A percentile compares a stretch with the other conserved stretches of the same genome.
Conservation (phyloP, 2,797 vertebrate species). For the Sebastes oblongus region DNA sequence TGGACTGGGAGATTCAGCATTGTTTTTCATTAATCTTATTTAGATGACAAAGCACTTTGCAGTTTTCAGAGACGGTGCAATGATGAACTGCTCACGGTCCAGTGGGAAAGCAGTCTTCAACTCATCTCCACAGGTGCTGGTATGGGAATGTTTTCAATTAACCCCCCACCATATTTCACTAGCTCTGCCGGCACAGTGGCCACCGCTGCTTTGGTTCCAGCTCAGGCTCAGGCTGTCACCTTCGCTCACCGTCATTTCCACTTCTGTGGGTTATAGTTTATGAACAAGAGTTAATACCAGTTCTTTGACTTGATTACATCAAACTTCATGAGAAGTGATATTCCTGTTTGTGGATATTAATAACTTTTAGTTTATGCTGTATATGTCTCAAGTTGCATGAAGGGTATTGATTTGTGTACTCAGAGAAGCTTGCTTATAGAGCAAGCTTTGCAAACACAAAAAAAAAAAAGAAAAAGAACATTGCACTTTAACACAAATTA, state of each 20-base stretch:
- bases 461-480: constrained; percentile 1
- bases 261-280: background rate
- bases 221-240: background rate
- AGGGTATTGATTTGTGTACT: constrained; percentile 14
- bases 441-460: background rate
- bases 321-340: background rate
- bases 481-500: background rate
- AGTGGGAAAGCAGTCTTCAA: constrained; percentile 7
- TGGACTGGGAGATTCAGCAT: background rate
- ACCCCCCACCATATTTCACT: constrained; percentile 12
- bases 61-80: no score
- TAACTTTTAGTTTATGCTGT: background rate
- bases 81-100: no score
- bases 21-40: constrained; percentile 38
- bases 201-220: background rate
- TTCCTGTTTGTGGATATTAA: background rate
- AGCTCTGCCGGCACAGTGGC: background rate
- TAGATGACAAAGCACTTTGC: constrained; percentile 29
- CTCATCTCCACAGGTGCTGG: constrained; percentile 23
- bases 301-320: background rate
- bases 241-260: constrained; percentile 6
- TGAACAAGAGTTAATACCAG: background rate
- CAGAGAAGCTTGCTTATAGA: background rate
- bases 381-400: background rate
- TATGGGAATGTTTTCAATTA: constrained; percentile 34